Evolutionary conservation across 2,113 vertebrate species (phyloP).

Genomic region (Pelobates fuscus): DNA sequence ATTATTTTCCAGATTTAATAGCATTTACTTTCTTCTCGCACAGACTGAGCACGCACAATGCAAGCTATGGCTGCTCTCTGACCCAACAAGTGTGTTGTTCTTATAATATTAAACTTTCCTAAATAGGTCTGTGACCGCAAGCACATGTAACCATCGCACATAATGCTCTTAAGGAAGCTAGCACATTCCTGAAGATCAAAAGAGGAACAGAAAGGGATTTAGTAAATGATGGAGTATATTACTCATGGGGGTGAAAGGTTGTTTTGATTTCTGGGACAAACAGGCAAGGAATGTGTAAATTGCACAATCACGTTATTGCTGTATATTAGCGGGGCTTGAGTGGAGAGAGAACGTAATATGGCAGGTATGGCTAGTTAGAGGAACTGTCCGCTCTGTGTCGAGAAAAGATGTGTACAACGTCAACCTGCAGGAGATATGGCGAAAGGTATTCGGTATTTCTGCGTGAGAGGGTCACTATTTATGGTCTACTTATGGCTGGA

Average conservation of each 20-base stretch:
- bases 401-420: too few relatives aligned
- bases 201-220: not conserved
- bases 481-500: too few relatives aligned
- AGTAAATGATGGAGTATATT: too few relatives aligned
- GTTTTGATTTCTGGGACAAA: not conserved
- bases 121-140: not conserved
- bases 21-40: not conserved
- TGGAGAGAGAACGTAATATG: too few relatives aligned
- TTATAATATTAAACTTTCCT: not conserved
- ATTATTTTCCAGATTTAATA: constrained; percentile 5
- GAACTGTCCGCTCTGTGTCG: too few relatives aligned
- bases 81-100: constrained; percentile 4
- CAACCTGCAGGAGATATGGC: too few relatives aligned
- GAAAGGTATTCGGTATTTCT: too few relatives aligned
- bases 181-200: not conserved
- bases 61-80: not conserved
- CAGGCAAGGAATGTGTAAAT: not conserved
- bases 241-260: not conserved
- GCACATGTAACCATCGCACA: not conserved
- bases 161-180: not conserved
- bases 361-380: too few relatives aligned
- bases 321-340: too few relatives aligned
- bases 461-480: too few relatives aligned
- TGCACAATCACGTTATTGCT: not conserved
- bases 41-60: not conserved